phyloP scores from a whole-genome alignment of 2,888 invertebrate species.

The Drosophila suboccidentalis region DNA sequence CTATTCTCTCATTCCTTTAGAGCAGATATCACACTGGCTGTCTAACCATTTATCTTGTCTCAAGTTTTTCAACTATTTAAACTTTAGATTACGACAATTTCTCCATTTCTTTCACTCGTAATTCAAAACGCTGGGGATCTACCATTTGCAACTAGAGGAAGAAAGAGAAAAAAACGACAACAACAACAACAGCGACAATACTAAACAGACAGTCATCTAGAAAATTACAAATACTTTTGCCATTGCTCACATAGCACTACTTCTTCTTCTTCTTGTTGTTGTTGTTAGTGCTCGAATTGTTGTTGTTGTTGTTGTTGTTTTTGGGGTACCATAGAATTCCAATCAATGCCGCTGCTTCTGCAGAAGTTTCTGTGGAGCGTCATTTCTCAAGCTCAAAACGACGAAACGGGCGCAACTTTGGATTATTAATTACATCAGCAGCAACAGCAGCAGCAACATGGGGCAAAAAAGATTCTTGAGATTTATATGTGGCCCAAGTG shows the following conservation, averaged over 20 bases:
- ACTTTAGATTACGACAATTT: conserved; percentile 79
- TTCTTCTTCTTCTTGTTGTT: conserved; percentile 15
- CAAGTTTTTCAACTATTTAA: conserved; percentile 68
- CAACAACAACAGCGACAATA: conserved; percentile 29
- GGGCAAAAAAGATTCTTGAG: conserved; percentile 50
- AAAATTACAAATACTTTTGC: conserved; percentile 81
- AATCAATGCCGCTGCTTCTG: conserved; percentile 65
- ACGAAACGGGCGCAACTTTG: conserved; percentile 75
- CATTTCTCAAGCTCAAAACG: conserved; percentile 82
- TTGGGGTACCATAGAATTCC: conserved; percentile 60
- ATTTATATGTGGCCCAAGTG: conserved; percentile 71
- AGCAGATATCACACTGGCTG: conserved; percentile 28
- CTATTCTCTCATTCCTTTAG: background rate
- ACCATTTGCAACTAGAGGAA: conserved; percentile 37
- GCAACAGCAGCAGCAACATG: conserved; percentile 15
- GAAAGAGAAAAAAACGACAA: background rate
- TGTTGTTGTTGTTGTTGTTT: conserved; percentile 18
- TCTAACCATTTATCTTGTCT: conserved; percentile 64
- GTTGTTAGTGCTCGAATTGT: conserved; percentile 11
- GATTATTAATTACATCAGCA: conserved; percentile 79
- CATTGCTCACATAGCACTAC: conserved; percentile 56
- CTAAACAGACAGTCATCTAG: conserved; percentile 67
- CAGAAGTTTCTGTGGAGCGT: conserved; percentile 40
- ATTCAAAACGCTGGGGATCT: conserved; percentile 73
- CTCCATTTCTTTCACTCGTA: conserved; percentile 55